Evolutionary conservation across 2,113 vertebrate species (phyloP), one percentile per base, ranked within the genome.

Genomic region (Myxocyprinus asiaticus): DNA sequence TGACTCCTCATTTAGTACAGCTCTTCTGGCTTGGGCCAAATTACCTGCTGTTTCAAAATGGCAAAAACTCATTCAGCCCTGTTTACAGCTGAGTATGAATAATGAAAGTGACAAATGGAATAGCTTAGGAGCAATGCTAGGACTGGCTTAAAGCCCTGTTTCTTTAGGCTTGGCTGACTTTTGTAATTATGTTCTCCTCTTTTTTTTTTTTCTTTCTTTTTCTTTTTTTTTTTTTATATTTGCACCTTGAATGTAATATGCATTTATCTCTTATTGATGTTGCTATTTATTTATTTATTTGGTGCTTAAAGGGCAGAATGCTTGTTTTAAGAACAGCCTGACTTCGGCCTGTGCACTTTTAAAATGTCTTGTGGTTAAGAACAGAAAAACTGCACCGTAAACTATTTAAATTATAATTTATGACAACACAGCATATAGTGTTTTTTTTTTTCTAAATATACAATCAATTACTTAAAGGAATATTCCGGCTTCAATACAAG

Each of bases 131-230:
- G 89, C 88, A 89, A 84, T 86, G 84, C 86, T 90, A 67, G 78
- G 81, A 88, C 87, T 87, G 88, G 87, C 90, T 91, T 85, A 82
- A 77, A 90, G 91, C 88, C 70, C 81, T 89, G 89, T 92, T 94
- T 91, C 88, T 88, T 91, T 92, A 85, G 88, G 93, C 91, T 90
- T 90, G 91, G 88, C 89, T 92, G 86, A 88, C 82, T 91, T 92
- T 92, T 86, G 87, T 92, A 94, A 94, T 94, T 92, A 93, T 85
- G 87, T 89, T 89, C 87, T 33, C 22, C 22, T 33, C 22, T 33
- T 3, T 84, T 74, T 76, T 68, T 67, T n/a, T 76, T 71, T 56
- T 50, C 6, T 3, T 14, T 64, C 62, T 51, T 11, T 33, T 22
- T 42, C 17, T 33, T 44, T 17, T n/a, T 6, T 33, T 33, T 3